These are phyloP conservation scores for Calliphora vicina DNA, from an alignment of 1,140 invertebrate genomes.

Conservation along the genomic window DNA sequence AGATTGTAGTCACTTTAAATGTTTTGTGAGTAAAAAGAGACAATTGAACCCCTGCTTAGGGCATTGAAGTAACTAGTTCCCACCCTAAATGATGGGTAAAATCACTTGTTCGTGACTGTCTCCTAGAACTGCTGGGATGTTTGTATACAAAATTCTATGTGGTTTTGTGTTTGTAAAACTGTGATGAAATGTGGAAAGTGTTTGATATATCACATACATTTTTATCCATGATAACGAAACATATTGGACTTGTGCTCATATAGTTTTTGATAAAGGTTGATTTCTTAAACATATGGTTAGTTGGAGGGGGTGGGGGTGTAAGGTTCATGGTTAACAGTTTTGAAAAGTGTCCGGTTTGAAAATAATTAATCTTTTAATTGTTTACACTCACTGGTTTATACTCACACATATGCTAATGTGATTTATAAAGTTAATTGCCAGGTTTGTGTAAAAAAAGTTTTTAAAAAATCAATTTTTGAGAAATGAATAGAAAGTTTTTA, in stretches of 20 bases:
- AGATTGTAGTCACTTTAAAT: no score
- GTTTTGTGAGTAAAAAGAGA: no score
- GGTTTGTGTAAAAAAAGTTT: no score
- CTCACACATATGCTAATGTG: conserved; percentile 30
- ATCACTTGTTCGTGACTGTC: no score
- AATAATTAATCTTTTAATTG: conserved; percentile 38
- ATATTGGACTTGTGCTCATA: not conserved
- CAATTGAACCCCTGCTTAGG: no score
- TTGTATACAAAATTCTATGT: not conserved
- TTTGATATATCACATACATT: conserved; percentile 18
- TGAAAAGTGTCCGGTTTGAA: conserved; percentile 31
- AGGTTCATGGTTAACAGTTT: no score
- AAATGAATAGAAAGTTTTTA: no score
- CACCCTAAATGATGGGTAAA: no score
- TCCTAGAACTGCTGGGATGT: no score
- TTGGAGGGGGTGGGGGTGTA: no score
- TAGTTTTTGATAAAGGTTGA: not conserved
- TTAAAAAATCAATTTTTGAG: no score
- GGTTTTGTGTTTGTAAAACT: not conserved
- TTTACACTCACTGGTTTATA: not conserved
- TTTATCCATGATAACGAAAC: not conserved
- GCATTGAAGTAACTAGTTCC: no score
- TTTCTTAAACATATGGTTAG: not conserved
- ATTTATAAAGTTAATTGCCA: conserved; percentile 38
- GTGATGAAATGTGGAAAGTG: conserved; percentile 3